phyloP scores from a whole-genome alignment of 2,888 invertebrate genomes.

The Thymelicus sylvestris region DNA sequence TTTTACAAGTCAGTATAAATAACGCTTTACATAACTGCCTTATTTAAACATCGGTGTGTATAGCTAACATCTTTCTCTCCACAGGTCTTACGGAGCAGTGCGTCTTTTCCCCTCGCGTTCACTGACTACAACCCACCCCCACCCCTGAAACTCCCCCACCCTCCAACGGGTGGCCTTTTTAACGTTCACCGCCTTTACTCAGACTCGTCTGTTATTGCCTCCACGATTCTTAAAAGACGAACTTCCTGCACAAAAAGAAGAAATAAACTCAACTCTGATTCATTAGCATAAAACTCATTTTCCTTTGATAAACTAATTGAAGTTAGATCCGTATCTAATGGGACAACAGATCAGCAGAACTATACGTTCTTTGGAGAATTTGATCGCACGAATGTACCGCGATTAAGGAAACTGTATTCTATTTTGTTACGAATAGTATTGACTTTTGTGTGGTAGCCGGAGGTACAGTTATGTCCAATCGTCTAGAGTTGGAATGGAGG shows the following conservation, averaged over 20 bases:
- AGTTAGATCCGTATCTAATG: conserved; percentile 72
- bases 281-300: conserved; percentile 46
- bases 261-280: conserved; percentile 48
- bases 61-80: conserved; percentile 48
- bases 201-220: conserved; percentile 57
- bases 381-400: conserved; percentile 55
- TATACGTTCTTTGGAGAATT: conserved; percentile 72
- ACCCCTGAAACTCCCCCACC: conserved; percentile 47
- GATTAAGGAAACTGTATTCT: conserved; percentile 46
- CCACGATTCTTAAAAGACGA: conserved; percentile 65
- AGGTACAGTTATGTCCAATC: conserved; percentile 55
- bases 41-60: not conserved
- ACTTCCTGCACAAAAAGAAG: conserved; percentile 51
- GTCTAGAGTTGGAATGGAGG: conserved; percentile 63
- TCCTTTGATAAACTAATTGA: conserved; percentile 45
- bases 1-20: too few species aligned
- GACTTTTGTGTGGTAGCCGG: conserved; percentile 49
- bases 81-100: conserved; percentile 57
- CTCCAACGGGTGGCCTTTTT: conserved; percentile 64
- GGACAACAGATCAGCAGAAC: conserved; percentile 64
- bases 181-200: conserved; percentile 66
- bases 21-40: too few species aligned
- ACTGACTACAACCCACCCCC: conserved; percentile 56
- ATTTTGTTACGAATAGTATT: conserved; percentile 46
- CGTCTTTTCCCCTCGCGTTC: conserved; percentile 59